Percentiles rank a stretch among this genome's conserved stretches.
Evolutionary conservation across 2,113 vertebrate genomes (phyloP).

Genomic region (Heliornis fulica): DNA sequence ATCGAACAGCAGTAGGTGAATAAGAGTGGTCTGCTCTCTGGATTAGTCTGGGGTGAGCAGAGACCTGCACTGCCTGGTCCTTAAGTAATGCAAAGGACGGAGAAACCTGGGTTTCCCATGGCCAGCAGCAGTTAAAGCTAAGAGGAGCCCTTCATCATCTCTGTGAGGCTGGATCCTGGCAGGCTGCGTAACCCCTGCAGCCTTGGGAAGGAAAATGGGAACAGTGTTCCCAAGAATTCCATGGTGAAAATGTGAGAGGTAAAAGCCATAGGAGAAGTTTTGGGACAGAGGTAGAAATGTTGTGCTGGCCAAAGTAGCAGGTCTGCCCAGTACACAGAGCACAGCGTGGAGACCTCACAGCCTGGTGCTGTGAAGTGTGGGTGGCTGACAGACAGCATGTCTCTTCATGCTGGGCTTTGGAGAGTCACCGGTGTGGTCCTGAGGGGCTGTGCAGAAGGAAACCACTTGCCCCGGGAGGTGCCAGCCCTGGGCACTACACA

Average conservation of each 20-base stretch:
- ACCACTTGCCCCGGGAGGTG: not conserved
- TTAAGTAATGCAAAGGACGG: not conserved
- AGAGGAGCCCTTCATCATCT: not conserved
- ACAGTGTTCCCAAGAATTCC: not conserved
- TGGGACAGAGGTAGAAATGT: not conserved
- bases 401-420: not conserved
- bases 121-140: not conserved
- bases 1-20: not conserved
- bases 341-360: fast-evolving
- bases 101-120: not conserved
- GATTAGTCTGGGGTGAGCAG: not conserved
- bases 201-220: not conserved
- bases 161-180: not conserved
- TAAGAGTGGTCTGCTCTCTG: not conserved
- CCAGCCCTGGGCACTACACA: fast-evolving
- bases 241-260: not conserved
- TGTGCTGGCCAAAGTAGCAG: not conserved
- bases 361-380: fast-evolving
- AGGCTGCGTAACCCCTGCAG: not conserved
- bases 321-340: fast-evolving
- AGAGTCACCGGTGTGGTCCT: not conserved
- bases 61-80: not conserved
- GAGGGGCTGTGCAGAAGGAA: not conserved
- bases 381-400: not conserved
- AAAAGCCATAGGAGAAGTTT: not conserved